Evolutionary conservation across 2,797 vertebrate species (phyloP).

Genomic region (Microctenopoma lineatum): DNA sequence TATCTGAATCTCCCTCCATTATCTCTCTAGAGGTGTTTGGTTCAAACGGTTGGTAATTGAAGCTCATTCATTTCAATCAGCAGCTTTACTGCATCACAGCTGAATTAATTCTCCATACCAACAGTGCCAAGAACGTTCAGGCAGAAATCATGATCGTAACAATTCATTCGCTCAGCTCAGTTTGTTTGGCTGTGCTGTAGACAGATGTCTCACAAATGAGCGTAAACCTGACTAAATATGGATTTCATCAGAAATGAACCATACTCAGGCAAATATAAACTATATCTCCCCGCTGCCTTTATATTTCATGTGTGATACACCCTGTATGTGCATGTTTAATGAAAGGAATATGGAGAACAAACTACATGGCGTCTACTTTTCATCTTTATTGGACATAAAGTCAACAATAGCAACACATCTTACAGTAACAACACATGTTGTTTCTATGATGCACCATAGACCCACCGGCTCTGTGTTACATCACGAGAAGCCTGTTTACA

Average conservation of each 20-base stretch:
- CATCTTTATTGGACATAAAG: slow-evolving; percentile 68
- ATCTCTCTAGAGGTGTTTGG: neutral
- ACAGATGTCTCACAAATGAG: too few relatives aligned
- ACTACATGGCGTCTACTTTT: slow-evolving; percentile 2
- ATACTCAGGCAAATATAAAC: neutral
- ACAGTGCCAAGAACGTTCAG: too few relatives aligned
- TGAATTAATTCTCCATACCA: neutral
- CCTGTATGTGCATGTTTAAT: neutral
- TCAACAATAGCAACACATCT: slow-evolving; percentile 42
- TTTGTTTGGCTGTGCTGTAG: too few relatives aligned
- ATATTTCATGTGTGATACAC: too few relatives aligned
- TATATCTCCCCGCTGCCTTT: neutral
- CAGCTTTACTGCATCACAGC: neutral
- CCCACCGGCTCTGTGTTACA: slow-evolving; percentile 40
- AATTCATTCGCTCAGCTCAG: too few relatives aligned
- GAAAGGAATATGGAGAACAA: neutral
- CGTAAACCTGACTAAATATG: too few relatives aligned
- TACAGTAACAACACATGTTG: slow-evolving; percentile 30
- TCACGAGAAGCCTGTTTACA: slow-evolving; percentile 48
- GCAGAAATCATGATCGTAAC: too few relatives aligned
- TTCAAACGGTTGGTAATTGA: neutral
- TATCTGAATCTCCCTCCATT: too few relatives aligned
- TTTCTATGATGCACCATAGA: slow-evolving; percentile 34
- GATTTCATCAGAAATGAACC: too few relatives aligned
- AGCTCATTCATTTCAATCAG: neutral